Conservation (phyloP, 2,888 invertebrate genomes). For the Drosophila limbata region DNA sequence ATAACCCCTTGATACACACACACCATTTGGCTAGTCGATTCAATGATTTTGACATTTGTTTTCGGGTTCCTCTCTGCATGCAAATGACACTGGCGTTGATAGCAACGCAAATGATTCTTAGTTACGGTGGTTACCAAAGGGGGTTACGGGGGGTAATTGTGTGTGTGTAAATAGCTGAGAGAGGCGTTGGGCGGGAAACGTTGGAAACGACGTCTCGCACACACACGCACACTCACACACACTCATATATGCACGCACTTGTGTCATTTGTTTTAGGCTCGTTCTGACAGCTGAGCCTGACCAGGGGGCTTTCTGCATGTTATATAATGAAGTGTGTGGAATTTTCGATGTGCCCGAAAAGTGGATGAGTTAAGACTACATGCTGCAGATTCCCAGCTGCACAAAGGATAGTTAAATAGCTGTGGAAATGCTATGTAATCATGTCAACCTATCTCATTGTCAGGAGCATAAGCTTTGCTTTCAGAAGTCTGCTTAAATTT, state of each 20-base stretch:
- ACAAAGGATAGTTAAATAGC: constrained; percentile 5
- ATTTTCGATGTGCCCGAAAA: constrained; percentile 24
- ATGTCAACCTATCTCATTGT: background rate
- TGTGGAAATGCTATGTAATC: background rate
- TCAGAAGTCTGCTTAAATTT: background rate
- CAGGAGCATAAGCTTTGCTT: background rate
- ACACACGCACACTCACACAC: constrained; percentile 7
- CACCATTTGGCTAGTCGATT: constrained; percentile 40
- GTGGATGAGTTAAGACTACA: constrained; percentile 38
- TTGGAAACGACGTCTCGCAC: constrained; percentile 20
- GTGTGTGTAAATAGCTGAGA: background rate
- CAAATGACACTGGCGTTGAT: constrained; percentile 71
- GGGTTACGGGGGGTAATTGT: constrained; percentile 7
- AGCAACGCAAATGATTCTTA: constrained; percentile 52
- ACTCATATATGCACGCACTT: constrained; percentile 6
- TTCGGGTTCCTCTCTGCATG: constrained; percentile 69
- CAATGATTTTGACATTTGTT: constrained; percentile 81
- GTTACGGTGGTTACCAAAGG: constrained; percentile 13
- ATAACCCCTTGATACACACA: constrained; percentile 9
- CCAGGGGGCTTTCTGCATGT: constrained; percentile 37
- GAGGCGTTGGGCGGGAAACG: constrained; percentile 6
- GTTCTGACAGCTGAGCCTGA: constrained; percentile 52
- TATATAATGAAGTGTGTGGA: constrained; percentile 56
- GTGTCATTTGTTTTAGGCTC: constrained; percentile 47
- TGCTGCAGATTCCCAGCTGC: background rate